These are phyloP conservation scores for Ophiodon elongatus DNA, from an alignment of 2,113 vertebrate genomes.

Conservation along the genomic window DNA sequence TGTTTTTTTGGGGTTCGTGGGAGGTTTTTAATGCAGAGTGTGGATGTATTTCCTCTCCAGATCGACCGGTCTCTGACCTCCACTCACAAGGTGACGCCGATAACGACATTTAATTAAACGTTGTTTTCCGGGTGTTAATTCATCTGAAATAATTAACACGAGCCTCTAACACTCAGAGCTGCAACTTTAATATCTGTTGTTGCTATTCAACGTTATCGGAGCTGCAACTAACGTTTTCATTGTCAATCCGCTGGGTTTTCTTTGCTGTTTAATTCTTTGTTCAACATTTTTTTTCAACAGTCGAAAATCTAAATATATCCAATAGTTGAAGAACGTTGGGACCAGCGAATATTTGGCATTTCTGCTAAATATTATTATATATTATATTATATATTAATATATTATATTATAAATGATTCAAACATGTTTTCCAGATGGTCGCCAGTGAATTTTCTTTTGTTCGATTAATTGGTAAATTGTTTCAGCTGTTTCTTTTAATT, in stretches of 20 bases:
- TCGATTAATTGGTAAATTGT: not conserved
- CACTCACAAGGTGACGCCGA: slow-evolving; percentile 51
- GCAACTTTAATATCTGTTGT: not conserved
- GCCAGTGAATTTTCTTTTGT: not conserved
- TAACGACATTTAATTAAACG: not conserved
- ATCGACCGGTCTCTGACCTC: slow-evolving; percentile 35
- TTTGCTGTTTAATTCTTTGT: not conserved
- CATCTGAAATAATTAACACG: not conserved
- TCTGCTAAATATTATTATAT: not conserved
- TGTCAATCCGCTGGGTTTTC: not conserved
- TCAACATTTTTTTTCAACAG: not conserved
- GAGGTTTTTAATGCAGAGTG: not conserved
- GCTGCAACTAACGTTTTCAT: not conserved
- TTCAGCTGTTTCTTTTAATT: not conserved
- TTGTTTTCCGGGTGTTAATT: slow-evolving; percentile 6
- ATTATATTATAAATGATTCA: too few species aligned
- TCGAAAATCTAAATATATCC: not conserved
- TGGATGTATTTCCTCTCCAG: slow-evolving; percentile 28
- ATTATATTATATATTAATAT: too few species aligned
- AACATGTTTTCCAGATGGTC: not conserved
- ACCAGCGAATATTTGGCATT: not conserved
- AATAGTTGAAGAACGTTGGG: too few species aligned
- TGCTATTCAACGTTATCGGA: not conserved
- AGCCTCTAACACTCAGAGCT: slow-evolving; percentile 9
- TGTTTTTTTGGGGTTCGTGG: not conserved